Conservation (phyloP, 1,140 invertebrate genomes). For the Brachionus manjavacas region DNA sequence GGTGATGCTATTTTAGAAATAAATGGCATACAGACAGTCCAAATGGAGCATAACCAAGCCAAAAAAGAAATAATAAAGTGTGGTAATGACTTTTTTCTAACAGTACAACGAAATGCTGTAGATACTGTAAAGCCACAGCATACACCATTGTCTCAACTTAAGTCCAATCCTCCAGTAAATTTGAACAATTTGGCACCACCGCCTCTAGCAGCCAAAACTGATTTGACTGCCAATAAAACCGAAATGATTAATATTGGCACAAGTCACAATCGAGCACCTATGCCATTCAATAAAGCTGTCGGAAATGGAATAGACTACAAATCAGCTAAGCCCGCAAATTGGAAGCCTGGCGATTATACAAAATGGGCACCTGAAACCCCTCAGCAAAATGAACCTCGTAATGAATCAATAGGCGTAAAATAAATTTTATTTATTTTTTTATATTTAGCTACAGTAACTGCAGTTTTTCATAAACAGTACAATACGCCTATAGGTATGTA, state of each 20-base stretch:
- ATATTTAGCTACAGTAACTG: slow-evolving; percentile 28
- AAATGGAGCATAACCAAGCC: slow-evolving; percentile 53
- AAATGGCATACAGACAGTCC: slow-evolving; percentile 48
- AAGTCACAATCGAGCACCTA: slow-evolving; percentile 38
- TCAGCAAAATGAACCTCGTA: not conserved
- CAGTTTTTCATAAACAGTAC: slow-evolving; percentile 38
- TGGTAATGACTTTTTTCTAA: slow-evolving; percentile 55
- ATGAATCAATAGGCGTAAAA: not conserved
- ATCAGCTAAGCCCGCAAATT: slow-evolving; percentile 20
- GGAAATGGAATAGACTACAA: slow-evolving; percentile 31
- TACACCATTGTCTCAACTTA: slow-evolving; percentile 25
- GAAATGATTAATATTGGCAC: slow-evolving; percentile 24
- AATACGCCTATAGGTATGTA: slow-evolving; percentile 41
- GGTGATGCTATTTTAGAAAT: slow-evolving; percentile 56
- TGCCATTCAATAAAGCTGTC: slow-evolving; percentile 33
- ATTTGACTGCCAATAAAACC: not conserved
- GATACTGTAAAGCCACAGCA: slow-evolving; percentile 3
- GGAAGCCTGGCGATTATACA: slow-evolving; percentile 37
- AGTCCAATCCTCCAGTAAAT: slow-evolving; percentile 4
- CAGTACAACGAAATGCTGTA: slow-evolving; percentile 47
- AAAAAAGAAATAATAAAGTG: slow-evolving; percentile 56
- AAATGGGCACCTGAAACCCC: slow-evolving; percentile 26
- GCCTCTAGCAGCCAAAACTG: not conserved
- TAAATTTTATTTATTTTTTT: not conserved
- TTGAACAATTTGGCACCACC: not conserved